Evolutionary conservation across 2,113 vertebrate species (phyloP), one percentile per base, ranked within the genome.

Genomic region (Sterrhoptilus dennistouni): DNA sequence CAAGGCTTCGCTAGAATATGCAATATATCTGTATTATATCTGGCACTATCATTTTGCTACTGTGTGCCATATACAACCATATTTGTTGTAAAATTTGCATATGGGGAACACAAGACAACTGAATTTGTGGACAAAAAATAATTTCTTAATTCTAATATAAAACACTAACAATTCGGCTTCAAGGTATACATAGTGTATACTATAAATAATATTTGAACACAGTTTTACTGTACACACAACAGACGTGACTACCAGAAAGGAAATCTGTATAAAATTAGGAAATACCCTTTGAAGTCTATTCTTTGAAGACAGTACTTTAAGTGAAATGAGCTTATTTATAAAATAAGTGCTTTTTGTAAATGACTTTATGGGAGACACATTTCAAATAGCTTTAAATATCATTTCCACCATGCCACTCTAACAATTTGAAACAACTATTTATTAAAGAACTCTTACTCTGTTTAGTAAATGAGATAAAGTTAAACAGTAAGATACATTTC

Each of bases 381-480:
- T 97, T 97, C 86, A 96, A 97, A 95, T 68, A 92, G 85, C 78
- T 97, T 97, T 96, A 98, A 96, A 96, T 95, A 96, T 95, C 13
- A 97, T 95, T 98, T 97, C 93, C 87, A 97, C 84, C 60, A 82
- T 94, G 89, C 75, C 95, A 97, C 68, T 94, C 79, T 69, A 94
- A 79, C 63, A 95, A 92, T 96, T 97, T 97, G 93, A 97, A 98
- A 93, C 91, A 97, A 94, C 90, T 96, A 95, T 97, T 98, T 98
- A 98, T 97, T 97, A 96, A 91, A 97, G 93, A 94, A 96, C 47
- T 64, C 52, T 94, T 97, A 89, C 64, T 57, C 52, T 96, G 52
- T 96, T 98, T 95, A 94, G 80, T 57, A 94, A 94, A 94, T 84
- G 91, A 97, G 83, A 95, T 61, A 90, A 96, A 97, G 65, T 96